Base-by-base conservation (phyloP, 2,113 vertebrate species). In the Heterotis niloticus region DNA sequence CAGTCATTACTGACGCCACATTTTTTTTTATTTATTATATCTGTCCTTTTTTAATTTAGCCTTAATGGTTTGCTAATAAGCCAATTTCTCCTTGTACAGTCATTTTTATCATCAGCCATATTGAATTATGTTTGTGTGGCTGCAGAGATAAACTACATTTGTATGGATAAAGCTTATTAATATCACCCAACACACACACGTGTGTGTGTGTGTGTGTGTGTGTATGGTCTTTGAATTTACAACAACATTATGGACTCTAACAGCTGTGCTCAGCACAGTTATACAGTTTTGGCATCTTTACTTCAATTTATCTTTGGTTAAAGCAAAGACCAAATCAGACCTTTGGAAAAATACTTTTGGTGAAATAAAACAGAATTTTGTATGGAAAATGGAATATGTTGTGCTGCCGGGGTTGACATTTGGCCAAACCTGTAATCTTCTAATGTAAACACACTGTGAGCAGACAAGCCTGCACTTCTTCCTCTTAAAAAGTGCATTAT, bases 11-110 rank as follows among this genome's bases (percentile, higher is more conserved):
- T 60, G 16, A 75, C 24, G 44, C 14, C 20, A 28, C 10, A 5
- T 26, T 26, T 11, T 29, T 56, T 26, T 59, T 57, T 67, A 5
- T 16, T 52, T 26, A 67, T 66, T 28, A 18, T 10, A 26, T 57
- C 64, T 59, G 24, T 56, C 59, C 59, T 10, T 12, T 60, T 78
- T 69, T 5, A 28, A n/a, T 59, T 56, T 17, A 78, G 28, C 65
- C 67, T 60, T 68, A 78, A 29, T 67, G 66, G 69, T 20, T 24
- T 17, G 14, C 26, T 34, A 78, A 59, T 78, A 59, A 66, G 12
- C 17, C 9, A 51, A 59, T 71, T 70, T 67, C 77, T 78, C n/a
- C n/a, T 20, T 7, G 10, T 54, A 11, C 26, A 59, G 57, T 23
- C 70, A 3, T 13, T 62, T 68, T 69, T 78, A 60, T 44, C 28